phyloP scores from a whole-genome alignment of 2,888 invertebrate genomes.

The Creontiades dilutus region DNA sequence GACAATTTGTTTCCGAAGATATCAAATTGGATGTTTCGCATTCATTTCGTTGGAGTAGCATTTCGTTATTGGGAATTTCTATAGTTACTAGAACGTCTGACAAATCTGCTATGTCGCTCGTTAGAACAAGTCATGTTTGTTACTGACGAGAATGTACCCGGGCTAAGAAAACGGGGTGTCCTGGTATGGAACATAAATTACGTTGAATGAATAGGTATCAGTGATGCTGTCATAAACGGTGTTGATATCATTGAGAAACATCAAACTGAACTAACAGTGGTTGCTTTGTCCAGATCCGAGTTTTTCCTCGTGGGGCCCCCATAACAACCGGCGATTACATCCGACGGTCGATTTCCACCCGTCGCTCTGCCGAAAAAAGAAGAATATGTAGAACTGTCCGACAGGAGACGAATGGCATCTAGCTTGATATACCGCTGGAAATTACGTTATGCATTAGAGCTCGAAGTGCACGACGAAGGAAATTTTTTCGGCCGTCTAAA shows the following conservation, averaged over 20 bases:
- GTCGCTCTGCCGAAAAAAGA: not conserved
- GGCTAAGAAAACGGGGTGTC: not conserved
- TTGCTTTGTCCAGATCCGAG: not conserved
- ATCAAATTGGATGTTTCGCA: too few relatives aligned
- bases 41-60: too few relatives aligned
- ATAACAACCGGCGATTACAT: conserved; percentile 6
- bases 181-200: not conserved
- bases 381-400: not conserved
- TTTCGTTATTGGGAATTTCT: too few relatives aligned
- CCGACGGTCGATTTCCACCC: not conserved
- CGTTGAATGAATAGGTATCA: not conserved
- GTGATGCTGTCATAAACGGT: not conserved
- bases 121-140: too few relatives aligned
- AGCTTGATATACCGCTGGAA: not conserved
- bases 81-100: too few relatives aligned
- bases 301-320: not conserved
- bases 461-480: too few relatives aligned
- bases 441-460: not conserved
- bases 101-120: too few relatives aligned
- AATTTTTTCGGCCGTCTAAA: too few relatives aligned
- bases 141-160: too few relatives aligned
- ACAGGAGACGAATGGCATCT: not conserved
- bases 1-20: too few relatives aligned
- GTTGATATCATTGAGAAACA: conserved; percentile 28
- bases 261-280: not conserved